Base-by-base conservation (phyloP, 2,888 invertebrate species). In the Drosophila mimica region DNA sequence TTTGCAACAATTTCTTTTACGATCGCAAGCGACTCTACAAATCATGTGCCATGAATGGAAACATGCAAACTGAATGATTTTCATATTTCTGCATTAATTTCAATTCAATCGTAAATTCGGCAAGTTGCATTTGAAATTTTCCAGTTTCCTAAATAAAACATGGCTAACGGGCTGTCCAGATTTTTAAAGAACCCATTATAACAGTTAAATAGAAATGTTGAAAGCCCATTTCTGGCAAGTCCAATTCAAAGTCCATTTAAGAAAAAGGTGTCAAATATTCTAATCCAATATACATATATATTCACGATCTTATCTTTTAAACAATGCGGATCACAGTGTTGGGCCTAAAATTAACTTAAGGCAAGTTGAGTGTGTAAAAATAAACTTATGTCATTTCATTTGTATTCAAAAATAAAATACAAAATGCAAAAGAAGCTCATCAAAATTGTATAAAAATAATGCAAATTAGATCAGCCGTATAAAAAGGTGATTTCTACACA, bases 1-100 rank as follows among this genome's bases (percentile, higher is more conserved):
- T 77, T 76, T 89, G 87, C 89, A 90, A 85, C 90, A 90, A 90
- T 87, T 80, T 87, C 77, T 76, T 87, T 87, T 70, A 87, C 61
- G 82, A 72, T 74, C 60, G 31, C 36, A 5, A 38, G 25, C 17
- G 20, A 9, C 28, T 43, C 48, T 4, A 28, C 2, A 49, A 63
- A n/a, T 28, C n/a, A 38, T 20, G 8, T n/a, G 53, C 25, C 28
- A 49, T 3, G 25, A 7, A 25, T 15, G 2, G 13, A 4, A 46
- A 7, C 25, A 25, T 25, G 25, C 25, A 15, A 46, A 4, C 46
- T 4, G 25, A 46, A 25, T 15, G 4, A 1, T 46, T 25, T 46
- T 46, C 15, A 4, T 15, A 8, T 15, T 25, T 46, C 15, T 8
- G 15, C 25, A 46, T 25, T 46, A 7, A 25, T 46, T 15, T 46